Base-by-base conservation (phyloP, 2,113 vertebrate species). In the Mellivora capensis region DNA sequence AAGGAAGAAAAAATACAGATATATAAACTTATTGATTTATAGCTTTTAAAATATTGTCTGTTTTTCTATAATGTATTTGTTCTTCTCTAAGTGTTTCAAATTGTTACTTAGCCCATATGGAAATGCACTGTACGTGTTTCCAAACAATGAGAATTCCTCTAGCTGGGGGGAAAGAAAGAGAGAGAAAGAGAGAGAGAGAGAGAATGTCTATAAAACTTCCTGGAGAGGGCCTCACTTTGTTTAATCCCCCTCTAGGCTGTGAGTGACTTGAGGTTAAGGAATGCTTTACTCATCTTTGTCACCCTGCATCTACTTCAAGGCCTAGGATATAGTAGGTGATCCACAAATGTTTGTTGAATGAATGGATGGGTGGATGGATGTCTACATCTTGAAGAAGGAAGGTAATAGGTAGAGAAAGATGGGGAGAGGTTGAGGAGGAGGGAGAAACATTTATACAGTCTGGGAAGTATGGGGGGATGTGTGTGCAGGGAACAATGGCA, bases 71-170 rank as follows among this genome's bases (percentile, higher is more conserved):
- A 10, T 52, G 10, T 85, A 64, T 77, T 96, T 87, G 83, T 84
- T 95, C 91, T 79, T 44, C 49, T 83, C 64, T 71, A 90, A 91
- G 89, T 49, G 77, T 84, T 95, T 94, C 10, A 49, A 86, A 74
- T 61, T 81, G 74, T 79, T 87, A 54, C 42, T 90, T 91, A 54
- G n/a, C 85, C 90, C 79, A 83, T 80, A 81, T 90, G 13, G 67
- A 76, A 74, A 25, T 52, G 27, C 4, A 69, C 18, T 64, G 4
- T 49, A 69, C 90, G 74, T 64, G 18, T 29, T 61, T 90, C 44
- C 25, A 83, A 95, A 96, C 76, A 69, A 72, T 18, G 64, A 83
- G 64, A 54, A 52, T 80, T 93, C 54, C 57, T 89, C 57, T 84
- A 86, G 59, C 64, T 82, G 34, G 31, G 27, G 4, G 15, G 3